Conservation (phyloP, 35 echinoderm and acorn worm genomes). For the Patiria miniata region DNA sequence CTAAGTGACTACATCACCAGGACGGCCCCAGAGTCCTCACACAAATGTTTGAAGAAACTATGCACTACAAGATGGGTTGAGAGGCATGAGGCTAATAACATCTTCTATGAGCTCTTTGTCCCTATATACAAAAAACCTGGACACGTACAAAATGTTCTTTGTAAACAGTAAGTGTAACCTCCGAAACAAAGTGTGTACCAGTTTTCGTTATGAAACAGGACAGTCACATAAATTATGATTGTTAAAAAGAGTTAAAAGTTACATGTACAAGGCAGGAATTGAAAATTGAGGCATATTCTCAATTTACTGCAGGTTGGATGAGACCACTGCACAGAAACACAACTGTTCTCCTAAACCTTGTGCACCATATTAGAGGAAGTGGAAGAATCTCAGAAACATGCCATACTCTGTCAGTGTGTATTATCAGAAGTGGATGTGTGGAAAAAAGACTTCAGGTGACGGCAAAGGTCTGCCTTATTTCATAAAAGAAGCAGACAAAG, state of each 20-base stretch:
- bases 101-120: conserved; percentile 38
- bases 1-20: conserved; percentile 28
- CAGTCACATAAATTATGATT: too few species aligned
- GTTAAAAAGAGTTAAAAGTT: too few species aligned
- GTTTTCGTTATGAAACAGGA: too few species aligned
- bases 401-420: conserved; percentile 1
- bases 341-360: too few species aligned
- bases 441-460: not conserved
- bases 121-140: conserved; percentile 18
- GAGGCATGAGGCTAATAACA: conserved; percentile 29
- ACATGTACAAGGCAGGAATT: too few species aligned
- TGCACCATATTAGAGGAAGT: conserved; percentile 24
- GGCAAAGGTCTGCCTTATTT: not conserved
- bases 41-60: conserved; percentile 23
- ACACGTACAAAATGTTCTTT: too few species aligned
- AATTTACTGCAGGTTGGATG: too few species aligned
- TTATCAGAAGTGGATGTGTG: conserved; percentile 36
- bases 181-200: too few species aligned
- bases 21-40: conserved; percentile 26
- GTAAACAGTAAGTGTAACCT: too few species aligned
- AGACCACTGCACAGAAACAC: too few species aligned
- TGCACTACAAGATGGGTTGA: conserved; percentile 38
- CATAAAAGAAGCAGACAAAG: conserved; percentile 7
- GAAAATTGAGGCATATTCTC: too few species aligned
- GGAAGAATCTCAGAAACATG: conserved; percentile 5